phyloP scores from a whole-genome alignment of 1,140 invertebrate genomes.

The Asbolus verrucosus region DNA sequence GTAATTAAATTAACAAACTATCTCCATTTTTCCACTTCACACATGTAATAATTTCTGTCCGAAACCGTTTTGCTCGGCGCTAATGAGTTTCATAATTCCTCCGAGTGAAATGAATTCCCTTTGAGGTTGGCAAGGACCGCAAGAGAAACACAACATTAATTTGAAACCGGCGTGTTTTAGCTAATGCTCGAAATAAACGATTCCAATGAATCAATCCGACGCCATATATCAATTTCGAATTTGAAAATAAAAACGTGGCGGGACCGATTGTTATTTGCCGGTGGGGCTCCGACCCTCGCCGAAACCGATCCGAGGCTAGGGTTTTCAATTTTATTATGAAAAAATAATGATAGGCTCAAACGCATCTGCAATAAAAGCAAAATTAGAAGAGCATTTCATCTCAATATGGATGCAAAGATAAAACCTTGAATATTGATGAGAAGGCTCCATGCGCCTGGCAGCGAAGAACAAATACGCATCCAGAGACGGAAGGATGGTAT shows the following conservation, averaged over 20 bases:
- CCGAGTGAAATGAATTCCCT: constrained; percentile 25
- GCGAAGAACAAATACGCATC: too few species aligned
- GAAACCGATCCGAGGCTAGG: neutral
- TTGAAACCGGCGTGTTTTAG: constrained; percentile 48
- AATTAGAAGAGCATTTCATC: too few species aligned
- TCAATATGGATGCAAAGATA: too few species aligned
- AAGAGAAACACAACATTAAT: constrained; percentile 40
- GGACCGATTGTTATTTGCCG: too few species aligned
- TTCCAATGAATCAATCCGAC: constrained; percentile 50
- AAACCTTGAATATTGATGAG: too few species aligned
- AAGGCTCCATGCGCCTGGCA: too few species aligned
- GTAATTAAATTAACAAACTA: constrained; percentile 34
- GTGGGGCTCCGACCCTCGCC: constrained; percentile 37
- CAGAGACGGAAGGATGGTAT: too few species aligned
- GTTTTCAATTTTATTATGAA: too few species aligned
- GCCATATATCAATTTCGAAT: constrained; percentile 47
- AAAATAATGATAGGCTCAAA: too few species aligned
- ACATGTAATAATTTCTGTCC: constrained; percentile 23
- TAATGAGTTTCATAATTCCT: constrained; percentile 36
- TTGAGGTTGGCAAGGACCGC: constrained; percentile 19
- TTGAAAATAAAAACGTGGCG: constrained; percentile 45
- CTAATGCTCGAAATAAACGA: constrained; percentile 52
- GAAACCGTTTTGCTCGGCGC: constrained; percentile 13
- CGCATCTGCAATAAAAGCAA: too few species aligned
- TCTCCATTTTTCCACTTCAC: constrained; percentile 32